Evolutionary conservation across 2,888 invertebrate genomes (phyloP), one percentile per base, ranked within the genome.

Genomic region (Papilio protenor): DNA sequence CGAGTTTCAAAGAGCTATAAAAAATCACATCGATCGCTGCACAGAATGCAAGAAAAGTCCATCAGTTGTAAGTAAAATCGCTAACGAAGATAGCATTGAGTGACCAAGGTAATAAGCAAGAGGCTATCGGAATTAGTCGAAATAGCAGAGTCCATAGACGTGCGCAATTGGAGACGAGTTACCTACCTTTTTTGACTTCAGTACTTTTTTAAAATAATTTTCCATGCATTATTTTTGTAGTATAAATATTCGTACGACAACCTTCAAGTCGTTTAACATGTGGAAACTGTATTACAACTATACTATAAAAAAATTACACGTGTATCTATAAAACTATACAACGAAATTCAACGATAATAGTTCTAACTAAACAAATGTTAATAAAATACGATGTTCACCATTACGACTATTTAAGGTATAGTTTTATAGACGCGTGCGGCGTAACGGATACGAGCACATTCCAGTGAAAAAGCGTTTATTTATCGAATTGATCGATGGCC

Each of bases 401-500:
- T 75, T 78, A 71, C 10, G 14, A 16, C 78, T 74, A 47, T 70
- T 77, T 77, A 77, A 77, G 75, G 78, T 21, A 21, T 21, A 6
- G 74, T 78, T 64, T 59, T 69, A 69, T 74, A 52, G 70, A 70
- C 49, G 52, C 71, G 45, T 11, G 21, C 59, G 57, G 21, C 47
- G 74, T 74, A 74, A 61, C 61, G 74, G 77, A 70, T 70, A 47
- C 10, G 33, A 27, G 18, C 33, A 16, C 64, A 73, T 59, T 73
- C 69, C 77, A 73, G 57, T 69, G 69, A 73, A 77, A 73, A 73
- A 73, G 55, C 55, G 52, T 21, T 52, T 61, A 71, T 64, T 78
- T 78, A 78, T 78, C 78, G 52, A 55, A 64, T 75, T 78, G 78
- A 78, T 78, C 75, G 75, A 78, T 64, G 14, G 33, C 72, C 71